Evolutionary conservation across 2,113 vertebrate genomes (phyloP).

Genomic region (Cacatua alba): DNA sequence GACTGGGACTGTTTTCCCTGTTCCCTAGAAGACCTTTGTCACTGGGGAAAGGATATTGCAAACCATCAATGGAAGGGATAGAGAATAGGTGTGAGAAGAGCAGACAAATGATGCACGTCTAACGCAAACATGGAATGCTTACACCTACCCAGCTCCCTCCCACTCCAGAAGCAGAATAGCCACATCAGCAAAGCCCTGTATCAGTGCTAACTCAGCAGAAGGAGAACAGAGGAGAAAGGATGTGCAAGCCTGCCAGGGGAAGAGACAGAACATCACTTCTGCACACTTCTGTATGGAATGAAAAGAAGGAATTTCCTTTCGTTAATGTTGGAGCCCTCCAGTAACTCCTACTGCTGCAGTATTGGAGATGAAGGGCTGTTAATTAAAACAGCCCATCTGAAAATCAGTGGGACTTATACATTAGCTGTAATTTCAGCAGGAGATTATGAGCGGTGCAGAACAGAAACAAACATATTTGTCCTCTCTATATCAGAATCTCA

Average conservation of each 20-base stretch:
- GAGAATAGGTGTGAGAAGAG: background rate
- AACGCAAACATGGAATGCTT: background rate
- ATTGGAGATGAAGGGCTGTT: background rate
- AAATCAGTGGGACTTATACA: background rate
- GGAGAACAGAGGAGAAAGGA: background rate
- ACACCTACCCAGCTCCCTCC: background rate
- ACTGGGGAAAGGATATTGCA: background rate
- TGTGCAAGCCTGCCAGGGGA: background rate
- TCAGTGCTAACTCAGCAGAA: background rate
- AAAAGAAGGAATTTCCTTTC: background rate
- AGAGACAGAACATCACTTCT: background rate
- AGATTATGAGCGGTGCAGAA: background rate
- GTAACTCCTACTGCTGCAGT: background rate
- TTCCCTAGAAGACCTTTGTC: background rate
- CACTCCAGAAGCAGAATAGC: background rate
- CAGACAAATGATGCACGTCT: background rate
- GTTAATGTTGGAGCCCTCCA: background rate
- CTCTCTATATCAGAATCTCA: background rate
- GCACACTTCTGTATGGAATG: rapidly evolving
- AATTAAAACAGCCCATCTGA: background rate
- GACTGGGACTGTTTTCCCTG: background rate
- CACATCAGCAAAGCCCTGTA: background rate
- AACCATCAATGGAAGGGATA: background rate
- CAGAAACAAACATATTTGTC: background rate
- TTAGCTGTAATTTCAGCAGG: background rate